Conservation (phyloP, 2,797 vertebrate species). For the Fistularia commersonii region DNA sequence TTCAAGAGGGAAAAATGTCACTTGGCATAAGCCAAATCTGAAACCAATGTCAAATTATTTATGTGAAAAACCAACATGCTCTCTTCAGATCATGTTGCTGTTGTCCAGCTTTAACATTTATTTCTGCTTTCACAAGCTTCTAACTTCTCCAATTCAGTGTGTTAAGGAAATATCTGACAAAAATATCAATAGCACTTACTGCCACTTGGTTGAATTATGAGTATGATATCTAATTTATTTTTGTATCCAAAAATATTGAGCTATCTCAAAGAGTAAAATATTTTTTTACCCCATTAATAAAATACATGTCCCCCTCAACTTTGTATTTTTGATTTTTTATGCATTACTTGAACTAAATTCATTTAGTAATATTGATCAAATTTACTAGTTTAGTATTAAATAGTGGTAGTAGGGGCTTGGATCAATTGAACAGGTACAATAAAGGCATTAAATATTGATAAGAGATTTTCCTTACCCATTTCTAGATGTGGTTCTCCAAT, state of each 20-base stretch:
- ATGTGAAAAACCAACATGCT: conserved; percentile 63
- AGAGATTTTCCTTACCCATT: conserved; percentile 66
- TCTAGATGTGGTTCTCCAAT: conserved; percentile 42
- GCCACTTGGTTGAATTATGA: background rate
- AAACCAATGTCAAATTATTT: conserved; percentile 5
- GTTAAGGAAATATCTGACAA: conserved; percentile 20
- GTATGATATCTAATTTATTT: background rate
- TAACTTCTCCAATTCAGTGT: conserved; percentile 52
- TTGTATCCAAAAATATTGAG: background rate
- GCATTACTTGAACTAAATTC: background rate
- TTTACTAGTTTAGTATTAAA: too few relatives aligned
- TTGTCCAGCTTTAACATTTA: conserved; percentile 67
- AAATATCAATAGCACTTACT: background rate
- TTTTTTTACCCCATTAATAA: background rate
- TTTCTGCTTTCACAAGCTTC: conserved; percentile 67
- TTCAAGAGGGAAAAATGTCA: background rate
- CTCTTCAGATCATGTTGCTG: conserved; percentile 78
- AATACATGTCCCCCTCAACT: background rate
- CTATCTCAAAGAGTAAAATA: background rate
- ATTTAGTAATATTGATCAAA: too few relatives aligned
- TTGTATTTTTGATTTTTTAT: background rate
- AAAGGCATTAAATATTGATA: too few relatives aligned
- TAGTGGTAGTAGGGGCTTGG: too few relatives aligned
- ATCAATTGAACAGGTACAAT: too few relatives aligned
- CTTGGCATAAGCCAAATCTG: too few relatives aligned